Percentiles rank a stretch among this genome's conserved stretches.
Evolutionary conservation across 2,797 vertebrate genomes (phyloP).

Genomic region (Holocentrus rufus): DNA sequence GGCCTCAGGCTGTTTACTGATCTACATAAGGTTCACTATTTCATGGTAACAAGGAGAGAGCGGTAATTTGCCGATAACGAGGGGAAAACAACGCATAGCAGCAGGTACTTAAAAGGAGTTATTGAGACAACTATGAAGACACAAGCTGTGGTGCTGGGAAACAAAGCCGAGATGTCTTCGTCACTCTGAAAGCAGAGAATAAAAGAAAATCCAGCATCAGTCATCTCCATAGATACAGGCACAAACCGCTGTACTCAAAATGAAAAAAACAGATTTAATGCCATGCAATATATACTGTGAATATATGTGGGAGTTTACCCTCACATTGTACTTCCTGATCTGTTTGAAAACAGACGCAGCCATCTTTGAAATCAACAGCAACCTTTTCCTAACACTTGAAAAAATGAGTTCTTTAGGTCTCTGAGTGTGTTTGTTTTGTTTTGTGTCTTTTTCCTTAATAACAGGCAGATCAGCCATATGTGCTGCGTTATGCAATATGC

Average conservation of each 20-base stretch:
- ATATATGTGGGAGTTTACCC: not conserved
- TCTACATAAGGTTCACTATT: slow-evolving; percentile 68
- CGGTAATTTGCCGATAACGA: slow-evolving; percentile 74
- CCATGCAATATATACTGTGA: slow-evolving; percentile 10
- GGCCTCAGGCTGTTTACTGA: slow-evolving; percentile 73
- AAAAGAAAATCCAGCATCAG: slow-evolving; percentile 39
- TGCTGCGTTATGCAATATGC: slow-evolving; percentile 11
- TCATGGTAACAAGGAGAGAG: slow-evolving; percentile 62
- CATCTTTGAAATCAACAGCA: slow-evolving; percentile 12
- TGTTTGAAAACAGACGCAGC: slow-evolving; percentile 6
- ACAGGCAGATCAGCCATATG: slow-evolving; percentile 12
- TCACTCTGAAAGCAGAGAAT: slow-evolving; percentile 41
- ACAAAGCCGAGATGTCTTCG: slow-evolving; percentile 43
- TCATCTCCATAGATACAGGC: slow-evolving; percentile 8
- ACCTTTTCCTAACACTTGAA: slow-evolving; percentile 12
- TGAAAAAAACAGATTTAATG: slow-evolving; percentile 21
- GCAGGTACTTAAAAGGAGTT: slow-evolving; percentile 66
- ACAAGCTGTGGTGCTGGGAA: slow-evolving; percentile 42
- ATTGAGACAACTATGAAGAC: slow-evolving; percentile 63
- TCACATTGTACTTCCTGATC: not conserved
- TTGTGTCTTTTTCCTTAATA: slow-evolving; percentile 24
- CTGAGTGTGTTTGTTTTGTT: slow-evolving; percentile 6
- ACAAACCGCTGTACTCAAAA: slow-evolving; percentile 26
- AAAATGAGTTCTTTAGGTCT: slow-evolving; percentile 10
- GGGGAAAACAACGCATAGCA: slow-evolving; percentile 53